Evolutionary conservation across 2,888 invertebrate genomes (phyloP), one percentile per base, ranked within the genome.

Genomic region (Oscheius sp.): DNA sequence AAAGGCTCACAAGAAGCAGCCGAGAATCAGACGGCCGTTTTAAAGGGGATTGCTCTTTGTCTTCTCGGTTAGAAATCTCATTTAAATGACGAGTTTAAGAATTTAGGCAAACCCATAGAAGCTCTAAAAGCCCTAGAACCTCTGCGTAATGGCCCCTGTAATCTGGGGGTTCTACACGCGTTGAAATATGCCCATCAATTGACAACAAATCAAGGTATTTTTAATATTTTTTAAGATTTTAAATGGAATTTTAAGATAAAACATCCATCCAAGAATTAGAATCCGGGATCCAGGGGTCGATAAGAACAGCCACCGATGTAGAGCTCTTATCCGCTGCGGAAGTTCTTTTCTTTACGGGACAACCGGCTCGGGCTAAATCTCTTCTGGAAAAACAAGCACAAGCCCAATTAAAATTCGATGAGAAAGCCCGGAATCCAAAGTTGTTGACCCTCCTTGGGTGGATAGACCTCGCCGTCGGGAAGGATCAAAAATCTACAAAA

Each of bases 41-140:
- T 78, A 1, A 76, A 77, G 59, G 79, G 77, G 29, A 77, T 79
- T 23, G 70, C 74, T 53, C 64, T 77, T 16, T 70, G 71, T 23
- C 74, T 76, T 12, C 45, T 76, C 2, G 76, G 72, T 75, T 35
- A 35, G 35, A 9, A 55, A n/a, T n/a, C n/a, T 7, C 13, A 9
- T 66, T 49, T 13, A 46, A 2, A n/a, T n/a, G n/a, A n/a, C n/a
- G n/a, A n/a, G n/a, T n/a, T 35, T 12, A 5, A 45, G 3, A 18
- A 27, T 81, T 69, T 25, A 84, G 85, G 85, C 1, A 83, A 81
- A 72, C 61, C 82, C 1, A 72, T 86, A 2, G 86, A 86, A 45
- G 84, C 84, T 0, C 81, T 86, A 18, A 80, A 86, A 21, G 70
- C 76, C 9, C 63, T 86, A 29, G 83, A 82, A 13, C 59, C 73